These are phyloP conservation scores for Chelonoidis abingdonii DNA, from an alignment of 2,113 vertebrate genomes.

Conservation along the genomic window DNA sequence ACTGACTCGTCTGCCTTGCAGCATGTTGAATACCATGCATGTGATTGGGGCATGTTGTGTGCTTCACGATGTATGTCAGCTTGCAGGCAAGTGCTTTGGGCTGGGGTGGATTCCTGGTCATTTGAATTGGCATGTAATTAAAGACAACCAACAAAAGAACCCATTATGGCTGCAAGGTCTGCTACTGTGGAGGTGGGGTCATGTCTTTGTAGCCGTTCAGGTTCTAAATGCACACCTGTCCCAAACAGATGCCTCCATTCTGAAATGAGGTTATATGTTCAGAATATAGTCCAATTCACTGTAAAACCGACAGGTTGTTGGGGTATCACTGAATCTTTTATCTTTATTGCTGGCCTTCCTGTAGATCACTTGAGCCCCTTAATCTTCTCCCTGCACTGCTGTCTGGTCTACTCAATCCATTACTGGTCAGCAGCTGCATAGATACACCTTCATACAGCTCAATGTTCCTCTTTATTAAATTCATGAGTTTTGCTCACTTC, in stretches of 20 bases:
- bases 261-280: background rate
- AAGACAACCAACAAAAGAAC: no score
- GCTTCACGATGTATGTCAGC: no score
- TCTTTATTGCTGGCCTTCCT: background rate
- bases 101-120: no score
- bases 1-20: no score
- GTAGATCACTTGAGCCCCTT: background rate
- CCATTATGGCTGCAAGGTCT: no score
- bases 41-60: no score
- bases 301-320: background rate
- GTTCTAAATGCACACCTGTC: background rate
- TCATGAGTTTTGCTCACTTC: background rate
- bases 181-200: no score
- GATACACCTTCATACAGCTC: background rate
- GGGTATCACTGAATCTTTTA: background rate
- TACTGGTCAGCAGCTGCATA: background rate
- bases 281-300: background rate
- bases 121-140: no score
- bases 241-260: background rate
- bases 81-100: no score
- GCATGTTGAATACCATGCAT: no score
- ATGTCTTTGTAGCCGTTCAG: background rate
- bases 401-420: rapidly evolving
- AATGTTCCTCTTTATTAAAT: background rate
- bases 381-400: background rate